phyloP scores from a whole-genome alignment of 2,888 invertebrate species.

The Pollenia angustigena region DNA sequence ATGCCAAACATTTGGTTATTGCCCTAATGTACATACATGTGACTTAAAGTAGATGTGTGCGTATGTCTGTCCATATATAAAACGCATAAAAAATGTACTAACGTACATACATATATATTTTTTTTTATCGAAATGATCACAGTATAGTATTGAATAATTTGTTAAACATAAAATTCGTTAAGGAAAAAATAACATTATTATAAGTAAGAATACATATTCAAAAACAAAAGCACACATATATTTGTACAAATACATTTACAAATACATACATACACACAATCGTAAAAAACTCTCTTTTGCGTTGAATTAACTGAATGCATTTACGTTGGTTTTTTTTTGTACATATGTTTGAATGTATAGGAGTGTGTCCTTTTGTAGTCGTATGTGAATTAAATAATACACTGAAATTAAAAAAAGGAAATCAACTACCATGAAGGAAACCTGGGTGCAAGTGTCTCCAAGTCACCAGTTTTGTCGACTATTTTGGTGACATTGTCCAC shows the following conservation, averaged over 20 bases:
- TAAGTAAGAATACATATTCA: background rate
- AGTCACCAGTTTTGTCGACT: no score
- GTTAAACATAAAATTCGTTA: slow-evolving; percentile 56
- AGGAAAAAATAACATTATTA: slow-evolving; percentile 34
- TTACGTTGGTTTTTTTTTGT: background rate
- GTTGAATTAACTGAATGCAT: slow-evolving; percentile 38
- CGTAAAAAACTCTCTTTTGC: slow-evolving; percentile 54
- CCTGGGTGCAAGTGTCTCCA: no score
- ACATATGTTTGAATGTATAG: background rate
- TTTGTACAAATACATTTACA: background rate
- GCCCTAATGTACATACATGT: no score
- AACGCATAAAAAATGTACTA: slow-evolving; percentile 24
- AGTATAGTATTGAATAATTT: slow-evolving; percentile 65
- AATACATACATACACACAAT: slow-evolving; percentile 69
- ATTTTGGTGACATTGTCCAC: no score
- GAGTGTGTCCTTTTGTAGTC: background rate
- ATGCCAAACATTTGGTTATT: no score
- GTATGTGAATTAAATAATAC: no score
- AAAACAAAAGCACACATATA: background rate
- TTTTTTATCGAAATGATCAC: slow-evolving; percentile 55
- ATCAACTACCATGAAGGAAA: no score
- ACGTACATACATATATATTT: background rate
- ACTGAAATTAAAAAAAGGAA: no score
- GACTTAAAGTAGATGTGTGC: slow-evolving; percentile 4
- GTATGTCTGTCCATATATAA: slow-evolving; percentile 22